Evolutionary conservation across 2,113 vertebrate species (phyloP).

Genomic region (Phyllopteryx taeniolatus): DNA sequence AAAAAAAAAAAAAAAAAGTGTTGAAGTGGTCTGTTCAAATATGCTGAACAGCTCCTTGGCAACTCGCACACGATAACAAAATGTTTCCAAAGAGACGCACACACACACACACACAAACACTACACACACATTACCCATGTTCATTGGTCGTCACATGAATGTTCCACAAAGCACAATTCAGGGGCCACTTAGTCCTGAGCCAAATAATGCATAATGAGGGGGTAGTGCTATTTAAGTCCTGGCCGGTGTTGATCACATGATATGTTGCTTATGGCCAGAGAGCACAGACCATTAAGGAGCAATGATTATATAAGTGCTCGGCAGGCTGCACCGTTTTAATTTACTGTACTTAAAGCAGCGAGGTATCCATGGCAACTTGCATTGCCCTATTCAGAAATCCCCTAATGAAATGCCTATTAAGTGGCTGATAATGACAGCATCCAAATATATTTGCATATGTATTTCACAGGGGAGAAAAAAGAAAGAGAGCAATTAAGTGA

Average conservation of each 20-base stretch:
- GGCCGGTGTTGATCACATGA: conserved; percentile 53
- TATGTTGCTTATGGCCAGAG: conserved; percentile 65
- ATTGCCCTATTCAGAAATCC: conserved; percentile 63
- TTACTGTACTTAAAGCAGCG: conserved; percentile 72
- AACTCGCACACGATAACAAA: conserved; percentile 34
- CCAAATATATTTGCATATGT: conserved; percentile 77
- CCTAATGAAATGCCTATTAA: conserved; percentile 80
- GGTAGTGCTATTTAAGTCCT: conserved; percentile 34
- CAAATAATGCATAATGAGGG: conserved; percentile 54
- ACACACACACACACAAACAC: background rate
- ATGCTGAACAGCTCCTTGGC: conserved; percentile 25
- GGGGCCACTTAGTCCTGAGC: conserved; percentile 41
- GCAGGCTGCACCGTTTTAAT: conserved; percentile 71
- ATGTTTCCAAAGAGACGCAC: background rate
- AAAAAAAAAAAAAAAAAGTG: conserved; percentile 16
- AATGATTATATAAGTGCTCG: conserved; percentile 73
- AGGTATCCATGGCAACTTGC: conserved; percentile 79
- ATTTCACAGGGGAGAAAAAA: conserved; percentile 36
- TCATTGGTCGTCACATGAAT: conserved; percentile 47
- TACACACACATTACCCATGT: conserved; percentile 15
- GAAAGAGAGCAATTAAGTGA: conserved; percentile 19
- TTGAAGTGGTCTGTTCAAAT: conserved; percentile 39
- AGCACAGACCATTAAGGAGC: conserved; percentile 69
- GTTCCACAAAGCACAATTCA: conserved; percentile 62
- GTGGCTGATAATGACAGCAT: conserved; percentile 75